A percentile compares a stretch with the other conserved stretches of the same genome.
phyloP scores from a whole-genome alignment of 1,140 invertebrate species.

The Zaprionus davidi region DNA sequence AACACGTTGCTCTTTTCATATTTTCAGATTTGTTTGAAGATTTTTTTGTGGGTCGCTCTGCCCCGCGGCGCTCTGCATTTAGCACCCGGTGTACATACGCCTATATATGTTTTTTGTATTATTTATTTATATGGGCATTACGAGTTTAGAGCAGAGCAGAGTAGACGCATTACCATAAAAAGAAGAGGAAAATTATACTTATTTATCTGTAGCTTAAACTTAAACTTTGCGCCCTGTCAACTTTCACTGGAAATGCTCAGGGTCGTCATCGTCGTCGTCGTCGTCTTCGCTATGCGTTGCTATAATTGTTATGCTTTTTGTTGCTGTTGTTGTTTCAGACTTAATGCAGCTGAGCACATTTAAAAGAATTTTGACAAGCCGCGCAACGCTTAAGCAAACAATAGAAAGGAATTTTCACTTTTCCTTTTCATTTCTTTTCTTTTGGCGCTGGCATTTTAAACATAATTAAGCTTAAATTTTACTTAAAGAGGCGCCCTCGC shows the following conservation, averaged over 20 bases:
- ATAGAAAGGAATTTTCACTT: slow-evolving; percentile 66
- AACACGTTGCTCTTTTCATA: slow-evolving; percentile 17
- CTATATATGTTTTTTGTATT: slow-evolving; percentile 26
- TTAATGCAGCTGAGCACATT: slow-evolving; percentile 65
- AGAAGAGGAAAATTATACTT: slow-evolving; percentile 22
- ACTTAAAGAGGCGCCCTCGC: slow-evolving; percentile 42
- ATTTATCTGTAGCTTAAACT: slow-evolving; percentile 20
- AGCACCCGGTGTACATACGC: slow-evolving; percentile 55
- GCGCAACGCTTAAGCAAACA: slow-evolving; percentile 44
- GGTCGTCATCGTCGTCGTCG: slow-evolving; percentile 23
- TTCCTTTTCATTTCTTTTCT: slow-evolving; percentile 57
- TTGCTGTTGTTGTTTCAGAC: slow-evolving; percentile 19
- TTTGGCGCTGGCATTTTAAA: slow-evolving; percentile 28
- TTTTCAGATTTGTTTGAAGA: slow-evolving; percentile 20
- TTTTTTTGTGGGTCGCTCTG: slow-evolving; percentile 24
- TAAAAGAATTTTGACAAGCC: slow-evolving; percentile 57
- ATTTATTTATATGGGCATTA: slow-evolving; percentile 26
- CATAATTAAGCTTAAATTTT: slow-evolving; percentile 68
- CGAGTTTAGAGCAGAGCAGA: slow-evolving; percentile 5
- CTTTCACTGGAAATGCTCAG: slow-evolving; percentile 68
- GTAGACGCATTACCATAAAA: slow-evolving; percentile 66
- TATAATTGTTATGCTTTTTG: slow-evolving; percentile 40
- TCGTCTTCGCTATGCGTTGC: slow-evolving; percentile 15
- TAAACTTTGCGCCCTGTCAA: slow-evolving; percentile 37
- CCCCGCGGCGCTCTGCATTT: slow-evolving; percentile 52